Percentiles rank a stretch among this genome's conserved stretches.
phyloP scores from a whole-genome alignment of 2,888 invertebrate species.

The Cybosia mesomella region DNA sequence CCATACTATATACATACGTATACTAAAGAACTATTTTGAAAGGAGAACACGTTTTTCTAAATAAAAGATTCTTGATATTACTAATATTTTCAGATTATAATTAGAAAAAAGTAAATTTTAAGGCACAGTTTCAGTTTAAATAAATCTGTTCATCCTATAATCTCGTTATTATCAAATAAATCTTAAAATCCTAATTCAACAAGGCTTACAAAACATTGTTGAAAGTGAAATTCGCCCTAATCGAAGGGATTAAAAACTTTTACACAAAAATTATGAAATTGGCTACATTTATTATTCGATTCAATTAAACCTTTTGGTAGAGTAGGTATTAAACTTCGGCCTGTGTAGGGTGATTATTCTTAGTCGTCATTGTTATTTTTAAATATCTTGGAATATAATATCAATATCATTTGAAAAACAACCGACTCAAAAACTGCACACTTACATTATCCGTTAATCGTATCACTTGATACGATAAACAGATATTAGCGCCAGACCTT shows the following conservation, averaged over 20 bases:
- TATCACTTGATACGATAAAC: too few relatives aligned
- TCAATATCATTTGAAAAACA: too few relatives aligned
- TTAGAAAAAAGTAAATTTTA: background rate
- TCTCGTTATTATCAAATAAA: background rate
- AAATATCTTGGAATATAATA: background rate
- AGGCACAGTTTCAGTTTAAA: background rate
- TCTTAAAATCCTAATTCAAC: background rate
- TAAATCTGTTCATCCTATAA: constrained; percentile 4
- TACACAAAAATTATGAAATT: constrained; percentile 3
- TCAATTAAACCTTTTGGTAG: background rate
- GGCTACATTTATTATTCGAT: background rate
- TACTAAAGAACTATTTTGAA: too few relatives aligned
- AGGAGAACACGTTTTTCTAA: too few relatives aligned
- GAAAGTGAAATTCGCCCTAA: background rate
- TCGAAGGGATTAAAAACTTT: constrained; percentile 2
- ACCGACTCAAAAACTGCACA: too few relatives aligned
- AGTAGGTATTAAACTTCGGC: background rate
- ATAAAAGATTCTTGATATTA: too few relatives aligned
- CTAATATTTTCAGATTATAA: background rate
- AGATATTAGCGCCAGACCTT: too few relatives aligned
- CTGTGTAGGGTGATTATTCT: background rate
- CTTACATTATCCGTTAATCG: too few relatives aligned
- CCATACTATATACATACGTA: too few relatives aligned
- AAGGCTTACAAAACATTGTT: background rate
- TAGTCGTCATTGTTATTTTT: background rate